phyloP scores from a whole-genome alignment of 2,797 vertebrate genomes.

The Anableps anableps region DNA sequence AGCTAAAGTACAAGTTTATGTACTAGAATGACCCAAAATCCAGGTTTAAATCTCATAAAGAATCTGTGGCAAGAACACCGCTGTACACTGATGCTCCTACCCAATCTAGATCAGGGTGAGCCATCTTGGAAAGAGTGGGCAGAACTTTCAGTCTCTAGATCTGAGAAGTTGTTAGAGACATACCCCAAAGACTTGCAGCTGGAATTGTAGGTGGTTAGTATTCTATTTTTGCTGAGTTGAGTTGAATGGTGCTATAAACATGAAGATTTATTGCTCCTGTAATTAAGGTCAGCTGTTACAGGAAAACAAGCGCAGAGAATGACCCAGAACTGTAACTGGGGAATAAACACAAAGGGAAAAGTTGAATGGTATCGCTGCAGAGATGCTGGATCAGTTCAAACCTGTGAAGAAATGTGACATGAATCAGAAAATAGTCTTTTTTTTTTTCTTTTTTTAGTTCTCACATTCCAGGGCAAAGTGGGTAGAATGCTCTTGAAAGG shows the following conservation, averaged over 20 bases:
- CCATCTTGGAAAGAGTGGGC: no score
- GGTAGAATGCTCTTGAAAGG: conserved; percentile 53
- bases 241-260: neutral
- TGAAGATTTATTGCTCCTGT: neutral
- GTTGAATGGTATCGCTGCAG: neutral
- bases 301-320: neutral
- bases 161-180: no score
- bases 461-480: conserved; percentile 50
- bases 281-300: neutral
- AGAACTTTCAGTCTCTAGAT: no score
- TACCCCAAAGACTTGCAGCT: no score
- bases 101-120: no score
- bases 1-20: neutral
- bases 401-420: neutral
- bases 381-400: neutral
- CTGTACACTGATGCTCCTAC: no score
- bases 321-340: neutral
- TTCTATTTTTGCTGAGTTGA: neutral
- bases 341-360: neutral
- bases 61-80: no score
- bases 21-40: neutral
- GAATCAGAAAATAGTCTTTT: conserved; percentile 3
- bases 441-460: neutral
- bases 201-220: neutral
- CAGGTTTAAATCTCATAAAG: neutral